phyloP scores from a whole-genome alignment of 23 tunicate genomes.

The Styela clava region DNA sequence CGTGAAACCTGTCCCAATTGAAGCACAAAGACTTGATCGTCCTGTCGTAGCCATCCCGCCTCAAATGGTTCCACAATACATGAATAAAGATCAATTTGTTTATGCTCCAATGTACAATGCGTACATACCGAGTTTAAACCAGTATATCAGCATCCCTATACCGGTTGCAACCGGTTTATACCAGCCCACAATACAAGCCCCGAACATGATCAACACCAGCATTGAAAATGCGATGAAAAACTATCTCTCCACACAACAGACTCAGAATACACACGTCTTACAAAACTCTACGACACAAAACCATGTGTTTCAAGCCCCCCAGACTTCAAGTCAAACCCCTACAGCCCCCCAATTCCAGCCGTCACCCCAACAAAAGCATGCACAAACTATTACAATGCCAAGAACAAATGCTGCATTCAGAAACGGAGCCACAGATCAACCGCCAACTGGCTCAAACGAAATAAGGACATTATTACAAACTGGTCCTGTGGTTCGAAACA shows the following conservation, averaged over 20 bases:
- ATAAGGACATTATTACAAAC: background rate
- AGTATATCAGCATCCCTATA: constrained; percentile 15
- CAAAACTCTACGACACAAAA: background rate
- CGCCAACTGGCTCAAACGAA: background rate
- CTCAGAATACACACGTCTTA: background rate
- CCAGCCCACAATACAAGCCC: too few species aligned
- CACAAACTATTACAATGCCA: background rate
- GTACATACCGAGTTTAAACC: constrained; percentile 11
- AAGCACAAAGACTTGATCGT: background rate
- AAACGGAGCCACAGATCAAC: background rate
- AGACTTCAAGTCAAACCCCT: background rate
- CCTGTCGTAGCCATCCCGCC: background rate
- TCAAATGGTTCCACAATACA: background rate
- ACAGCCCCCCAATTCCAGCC: background rate
- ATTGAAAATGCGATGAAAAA: background rate
- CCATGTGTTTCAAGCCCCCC: background rate
- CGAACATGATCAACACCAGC: background rate
- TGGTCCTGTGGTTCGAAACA: background rate
- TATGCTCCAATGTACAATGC: constrained; percentile 19
- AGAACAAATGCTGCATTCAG: background rate
- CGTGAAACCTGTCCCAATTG: background rate
- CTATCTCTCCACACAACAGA: background rate
- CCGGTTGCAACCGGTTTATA: background rate
- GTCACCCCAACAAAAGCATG: background rate
- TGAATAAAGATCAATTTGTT: background rate